Evolutionary conservation across 2,797 vertebrate species (phyloP), one percentile per base, ranked within the genome.

Genomic region (Thripadectes ignobilis): DNA sequence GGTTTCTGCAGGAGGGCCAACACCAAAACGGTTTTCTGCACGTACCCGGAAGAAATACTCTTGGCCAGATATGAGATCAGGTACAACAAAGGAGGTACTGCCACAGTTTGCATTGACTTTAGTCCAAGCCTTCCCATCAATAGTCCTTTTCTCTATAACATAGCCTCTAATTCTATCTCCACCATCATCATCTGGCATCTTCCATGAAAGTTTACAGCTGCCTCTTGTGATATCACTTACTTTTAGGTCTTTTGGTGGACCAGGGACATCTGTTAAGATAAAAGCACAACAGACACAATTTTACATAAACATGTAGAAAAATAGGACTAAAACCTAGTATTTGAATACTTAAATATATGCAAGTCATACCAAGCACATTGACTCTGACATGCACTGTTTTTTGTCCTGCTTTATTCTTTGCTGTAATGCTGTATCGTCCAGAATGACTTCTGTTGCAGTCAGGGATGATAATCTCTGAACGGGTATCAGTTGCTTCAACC

Each of bases 391-490:
- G 99, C 52, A 98, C 96, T 43, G 99, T 99, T 97, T 99, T 99
- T 97, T 99, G 99, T 97, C 99, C 99, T 36, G 99, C 98, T 98
- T 99, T 99, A 96, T 99, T 99, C 97, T 99, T 99, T 85, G 99
- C 99, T 41, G 99, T 99, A 97, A 99, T 99, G 86, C 98, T 99
- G 89, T 99, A 99, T 97, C 99, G 98, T 94, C 99, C 99, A 73
- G 99, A 98, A 96, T 99, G 99, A 80, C 92, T 98, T 98, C 99
- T 98, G 89, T 98, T 98, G 93, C 99, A 99, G 19, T 98, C 97
- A 3, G 99, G 99, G 94, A 99, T 97, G 73, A 93, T 97, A 94
- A 99, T 95, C 20, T 98, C 91, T 30, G 99, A 99, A 16, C 98
- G 98, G 52, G 98, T 99, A 91, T 99, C 99, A 59, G 98, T 99